Percentiles rank a stretch among this genome's conserved stretches.
phyloP scores from a whole-genome alignment of 2,113 vertebrate genomes.

The Tenebrosternarchus preto region DNA sequence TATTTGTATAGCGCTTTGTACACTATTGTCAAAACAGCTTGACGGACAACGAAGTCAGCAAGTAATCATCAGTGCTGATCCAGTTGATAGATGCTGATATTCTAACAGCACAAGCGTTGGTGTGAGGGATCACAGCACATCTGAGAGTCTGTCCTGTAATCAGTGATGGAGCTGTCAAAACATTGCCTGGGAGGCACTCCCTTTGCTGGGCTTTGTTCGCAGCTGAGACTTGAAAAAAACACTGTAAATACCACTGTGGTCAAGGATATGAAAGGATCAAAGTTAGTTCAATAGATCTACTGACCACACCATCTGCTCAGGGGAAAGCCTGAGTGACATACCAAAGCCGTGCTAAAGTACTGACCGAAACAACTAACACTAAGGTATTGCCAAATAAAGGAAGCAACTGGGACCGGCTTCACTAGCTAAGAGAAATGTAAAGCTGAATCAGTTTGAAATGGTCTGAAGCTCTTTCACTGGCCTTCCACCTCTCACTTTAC shows the following conservation, averaged over 20 bases:
- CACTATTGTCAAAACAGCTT: no score
- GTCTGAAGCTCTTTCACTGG: neutral
- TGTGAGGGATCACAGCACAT: neutral
- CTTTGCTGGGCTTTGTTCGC: neutral
- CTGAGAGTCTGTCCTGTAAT: neutral
- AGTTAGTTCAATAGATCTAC: conserved; percentile 8
- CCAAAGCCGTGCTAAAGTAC: neutral
- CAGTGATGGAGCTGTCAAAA: neutral
- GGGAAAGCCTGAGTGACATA: neutral
- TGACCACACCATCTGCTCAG: neutral
- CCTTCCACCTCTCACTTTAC: neutral
- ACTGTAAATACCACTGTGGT: conserved; percentile 27
- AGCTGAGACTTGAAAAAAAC: neutral
- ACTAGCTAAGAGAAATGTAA: neutral
- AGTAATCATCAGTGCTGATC: no score
- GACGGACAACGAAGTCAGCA: no score
- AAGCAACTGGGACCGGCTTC: neutral
- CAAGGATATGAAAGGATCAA: conserved; percentile 14
- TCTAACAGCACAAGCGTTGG: neutral
- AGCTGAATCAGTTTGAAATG: neutral
- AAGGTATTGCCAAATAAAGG: neutral
- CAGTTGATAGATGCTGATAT: neutral
- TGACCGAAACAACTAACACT: neutral
- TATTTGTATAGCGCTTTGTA: no score
- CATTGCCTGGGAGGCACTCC: neutral